These are phyloP conservation scores for Eriocheir sinensis DNA, from an alignment of 1,140 invertebrate genomes.

Conservation along the genomic window DNA sequence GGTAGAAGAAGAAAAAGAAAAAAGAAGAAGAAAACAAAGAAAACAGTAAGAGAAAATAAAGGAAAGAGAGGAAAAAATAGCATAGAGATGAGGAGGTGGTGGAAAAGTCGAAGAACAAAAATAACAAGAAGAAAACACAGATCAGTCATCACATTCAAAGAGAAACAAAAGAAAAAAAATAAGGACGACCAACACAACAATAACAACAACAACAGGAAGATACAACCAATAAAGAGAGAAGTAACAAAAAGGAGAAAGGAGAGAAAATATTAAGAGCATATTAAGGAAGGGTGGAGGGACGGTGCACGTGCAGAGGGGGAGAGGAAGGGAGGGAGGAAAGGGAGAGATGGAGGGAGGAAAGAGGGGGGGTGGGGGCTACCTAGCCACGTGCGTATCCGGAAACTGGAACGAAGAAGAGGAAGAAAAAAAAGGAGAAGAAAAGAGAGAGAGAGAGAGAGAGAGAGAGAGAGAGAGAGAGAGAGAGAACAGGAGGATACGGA, in stretches of 20 bases:
- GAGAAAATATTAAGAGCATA: too few species aligned
- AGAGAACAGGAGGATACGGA: too few species aligned
- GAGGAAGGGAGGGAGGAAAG: neutral
- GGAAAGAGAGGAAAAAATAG: neutral
- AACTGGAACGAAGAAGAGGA: too few species aligned
- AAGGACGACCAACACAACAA: too few species aligned
- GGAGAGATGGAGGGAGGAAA: neutral
- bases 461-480: too few species aligned
- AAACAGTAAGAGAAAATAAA: neutral
- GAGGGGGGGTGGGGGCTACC: neutral
- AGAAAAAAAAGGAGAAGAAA: too few species aligned
- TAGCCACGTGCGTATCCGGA: constrained; percentile 1
- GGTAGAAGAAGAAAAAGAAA: neutral
- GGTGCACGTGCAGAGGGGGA: neutral
- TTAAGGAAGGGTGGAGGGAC: neutral
- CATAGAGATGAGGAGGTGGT: neutral
- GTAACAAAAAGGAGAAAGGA: too few species aligned
- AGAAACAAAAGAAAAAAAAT: too few species aligned
- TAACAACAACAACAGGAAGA: too few species aligned
- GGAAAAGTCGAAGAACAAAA: neutral
- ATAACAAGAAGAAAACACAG: neutral
- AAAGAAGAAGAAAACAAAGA: neutral
- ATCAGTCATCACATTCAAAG: too few species aligned
- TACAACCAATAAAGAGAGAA: too few species aligned
- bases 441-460: too few species aligned